These are phyloP conservation scores for Hemiscyllium ocellatum DNA, from an alignment of 2,113 vertebrate genomes.

Conservation along the genomic window DNA sequence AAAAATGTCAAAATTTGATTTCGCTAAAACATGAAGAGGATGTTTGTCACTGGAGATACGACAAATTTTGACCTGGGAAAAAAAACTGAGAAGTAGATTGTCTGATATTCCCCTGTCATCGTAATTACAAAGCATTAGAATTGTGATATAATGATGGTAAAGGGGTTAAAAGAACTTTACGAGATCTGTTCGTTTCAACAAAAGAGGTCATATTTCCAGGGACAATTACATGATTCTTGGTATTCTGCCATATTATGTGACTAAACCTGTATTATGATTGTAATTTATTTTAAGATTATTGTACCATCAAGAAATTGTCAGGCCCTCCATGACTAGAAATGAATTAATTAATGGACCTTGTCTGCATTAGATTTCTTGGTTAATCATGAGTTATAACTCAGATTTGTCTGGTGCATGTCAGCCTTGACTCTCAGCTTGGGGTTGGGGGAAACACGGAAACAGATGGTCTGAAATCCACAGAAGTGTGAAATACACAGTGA, in stretches of 20 bases:
- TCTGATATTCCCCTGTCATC: background rate
- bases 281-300: slow-evolving; percentile 36
- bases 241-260: slow-evolving; percentile 30
- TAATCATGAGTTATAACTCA: slow-evolving; percentile 36
- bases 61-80: background rate
- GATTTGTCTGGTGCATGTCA: slow-evolving; percentile 28
- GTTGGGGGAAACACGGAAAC: slow-evolving; percentile 34
- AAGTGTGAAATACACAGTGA: slow-evolving; percentile 24
- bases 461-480: slow-evolving; percentile 35
- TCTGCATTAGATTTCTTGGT: slow-evolving; percentile 35
- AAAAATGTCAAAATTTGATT: slow-evolving; percentile 17
- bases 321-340: slow-evolving; percentile 15
- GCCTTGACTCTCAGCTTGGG: background rate
- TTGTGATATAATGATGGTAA: background rate
- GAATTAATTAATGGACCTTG: slow-evolving; percentile 30
- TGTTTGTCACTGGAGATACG: background rate
- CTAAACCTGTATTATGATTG: slow-evolving; percentile 21
- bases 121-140: slow-evolving; percentile 5
- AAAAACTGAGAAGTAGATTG: background rate
- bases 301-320: slow-evolving; percentile 24
- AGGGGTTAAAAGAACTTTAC: slow-evolving; percentile 20
- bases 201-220: slow-evolving; percentile 36
- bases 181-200: slow-evolving; percentile 23
- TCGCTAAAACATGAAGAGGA: background rate
- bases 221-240: slow-evolving; percentile 32